Conservation (phyloP, 64 coral and sea anemone species). For the Actinia tenebrosa region DNA sequence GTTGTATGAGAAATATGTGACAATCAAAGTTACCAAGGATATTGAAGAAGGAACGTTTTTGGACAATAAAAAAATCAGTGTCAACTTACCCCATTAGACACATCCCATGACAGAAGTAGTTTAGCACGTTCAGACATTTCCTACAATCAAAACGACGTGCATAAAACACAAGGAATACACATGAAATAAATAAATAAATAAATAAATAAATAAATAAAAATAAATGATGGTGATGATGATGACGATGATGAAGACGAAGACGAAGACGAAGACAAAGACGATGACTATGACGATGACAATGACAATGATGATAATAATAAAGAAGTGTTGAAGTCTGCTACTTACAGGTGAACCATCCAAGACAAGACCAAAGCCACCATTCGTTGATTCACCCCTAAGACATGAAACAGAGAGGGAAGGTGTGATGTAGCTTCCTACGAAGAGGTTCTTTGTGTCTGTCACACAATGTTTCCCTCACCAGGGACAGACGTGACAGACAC, state of each 20-base stretch:
- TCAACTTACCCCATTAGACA: slow-evolving; percentile 82
- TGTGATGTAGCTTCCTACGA: neutral
- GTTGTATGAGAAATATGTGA: no score
- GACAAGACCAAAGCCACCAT: slow-evolving; percentile 91
- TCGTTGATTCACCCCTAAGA: slow-evolving; percentile 90
- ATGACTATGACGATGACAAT: no score
- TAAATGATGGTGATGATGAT: no score
- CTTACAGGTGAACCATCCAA: slow-evolving; percentile 76
- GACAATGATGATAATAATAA: neutral
- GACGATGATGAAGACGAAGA: neutral
- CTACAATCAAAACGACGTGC: slow-evolving; percentile 27
- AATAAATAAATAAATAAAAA: no score
- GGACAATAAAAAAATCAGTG: neutral
- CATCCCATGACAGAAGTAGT: slow-evolving; percentile 82
- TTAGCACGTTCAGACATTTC: slow-evolving; percentile 62
- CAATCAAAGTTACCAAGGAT: no score
- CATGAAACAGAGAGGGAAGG: neutral
- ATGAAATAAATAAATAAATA: no score
- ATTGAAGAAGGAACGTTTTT: neutral
- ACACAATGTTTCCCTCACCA: no score
- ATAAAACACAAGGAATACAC: neutral
- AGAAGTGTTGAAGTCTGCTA: neutral
- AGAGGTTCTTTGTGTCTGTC: no score
- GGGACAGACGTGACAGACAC: no score
- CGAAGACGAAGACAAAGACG: no score